A percentile compares a stretch with the other conserved stretches of the same genome.
Conservation (phyloP, 2,113 vertebrate genomes). For the Cinclus cinclus region DNA sequence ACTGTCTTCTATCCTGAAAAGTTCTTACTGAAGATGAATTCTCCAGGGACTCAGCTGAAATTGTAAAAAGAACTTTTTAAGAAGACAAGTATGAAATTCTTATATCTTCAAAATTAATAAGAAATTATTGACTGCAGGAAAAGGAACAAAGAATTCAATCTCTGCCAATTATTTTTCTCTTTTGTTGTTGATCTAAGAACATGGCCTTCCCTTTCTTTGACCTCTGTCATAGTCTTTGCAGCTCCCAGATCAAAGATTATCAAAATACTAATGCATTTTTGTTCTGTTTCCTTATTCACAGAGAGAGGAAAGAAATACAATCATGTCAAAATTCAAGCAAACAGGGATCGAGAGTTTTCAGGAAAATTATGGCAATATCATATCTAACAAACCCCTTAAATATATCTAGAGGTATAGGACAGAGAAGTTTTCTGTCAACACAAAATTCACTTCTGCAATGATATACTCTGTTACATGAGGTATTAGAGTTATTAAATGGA, state of each 20-base stretch:
- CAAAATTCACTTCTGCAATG: not conserved
- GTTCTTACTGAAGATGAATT: not conserved
- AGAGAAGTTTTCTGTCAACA: not conserved
- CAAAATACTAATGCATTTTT: not conserved
- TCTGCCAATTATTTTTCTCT: not conserved
- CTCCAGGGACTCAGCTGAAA: not conserved
- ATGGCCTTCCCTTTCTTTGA: not conserved
- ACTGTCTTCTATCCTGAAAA: not conserved
- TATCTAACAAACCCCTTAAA: not conserved
- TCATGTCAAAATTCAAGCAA: not conserved
- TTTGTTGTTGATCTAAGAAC: not conserved
- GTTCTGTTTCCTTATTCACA: not conserved
- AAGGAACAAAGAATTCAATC: not conserved
- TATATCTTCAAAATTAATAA: not conserved
- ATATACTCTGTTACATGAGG: not conserved
- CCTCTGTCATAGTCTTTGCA: not conserved
- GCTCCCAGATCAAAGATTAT: not conserved
- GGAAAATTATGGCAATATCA: not conserved
- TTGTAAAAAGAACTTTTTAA: not conserved
- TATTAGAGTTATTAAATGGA: not conserved
- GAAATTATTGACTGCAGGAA: not conserved
- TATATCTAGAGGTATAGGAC: not conserved
- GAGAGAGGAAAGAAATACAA: not conserved
- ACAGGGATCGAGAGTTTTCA: not conserved
- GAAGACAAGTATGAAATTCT: not conserved